Evolutionary conservation across 2,888 invertebrate genomes (phyloP), one percentile per base, ranked within the genome.

Genomic region (Coenonympha arcania): DNA sequence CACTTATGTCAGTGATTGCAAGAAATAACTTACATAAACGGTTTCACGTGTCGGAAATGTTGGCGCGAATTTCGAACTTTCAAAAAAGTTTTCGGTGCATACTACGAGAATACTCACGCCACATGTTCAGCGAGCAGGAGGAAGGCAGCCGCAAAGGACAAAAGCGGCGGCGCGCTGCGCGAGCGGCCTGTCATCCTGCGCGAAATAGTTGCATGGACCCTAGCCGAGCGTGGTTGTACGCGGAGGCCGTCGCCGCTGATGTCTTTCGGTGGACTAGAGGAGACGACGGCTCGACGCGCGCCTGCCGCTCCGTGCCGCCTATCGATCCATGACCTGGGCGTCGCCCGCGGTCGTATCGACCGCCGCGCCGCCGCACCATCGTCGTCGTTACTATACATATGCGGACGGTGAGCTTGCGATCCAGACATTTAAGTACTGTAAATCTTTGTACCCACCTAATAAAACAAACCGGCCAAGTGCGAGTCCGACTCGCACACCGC

Each of bases 41-140:
- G 5, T 39, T 15, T 13, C 5, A 2, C 9, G 24, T 15, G 16
- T 15, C 11, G 19, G 20, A 19, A 15, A 33, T 16, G 2, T 24
- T 33, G 20, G 22, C 18, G 22, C 24, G 9, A 41, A 18, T 13
- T 48, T 39, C 3, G 9, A 31, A 24, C 4, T n/a, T 24, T 9
- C 11, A n/a, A n/a, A n/a, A n/a, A n/a, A n/a, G n/a, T n/a, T 18
- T 4, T 8, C 3, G 4, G 39, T 18, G 15, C 6, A 28, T 11
- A 22, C n/a, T n/a, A n/a, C n/a, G n/a, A n/a, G n/a, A 22, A 60
- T 86, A 90, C 90, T 90, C 73, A 90, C 90, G 89, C 89, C 75
- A 89, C 89, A 75, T 87, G 87, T 73, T 89, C 86, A 61, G 83
- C 86, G 69, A 88, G 87, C 65, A 88, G 88, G 65, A 89, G 76